These are phyloP conservation scores for Psittacula cyanocephala DNA, from an alignment of 2,113 vertebrate species.

Conservation along the genomic window DNA sequence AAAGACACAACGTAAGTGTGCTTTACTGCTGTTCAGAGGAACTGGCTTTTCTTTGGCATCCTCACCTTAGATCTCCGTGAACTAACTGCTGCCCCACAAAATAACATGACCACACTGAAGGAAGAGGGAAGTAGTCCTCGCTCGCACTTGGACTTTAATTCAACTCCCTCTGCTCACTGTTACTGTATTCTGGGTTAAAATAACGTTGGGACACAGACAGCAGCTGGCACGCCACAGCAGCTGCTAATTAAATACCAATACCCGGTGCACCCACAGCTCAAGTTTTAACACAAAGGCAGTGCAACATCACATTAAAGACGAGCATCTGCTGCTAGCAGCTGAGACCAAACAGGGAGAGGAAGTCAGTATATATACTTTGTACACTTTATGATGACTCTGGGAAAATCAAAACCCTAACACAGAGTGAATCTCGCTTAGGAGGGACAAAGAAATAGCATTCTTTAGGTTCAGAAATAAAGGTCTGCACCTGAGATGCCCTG, in stretches of 20 bases:
- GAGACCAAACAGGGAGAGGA: neutral
- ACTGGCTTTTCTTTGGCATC: neutral
- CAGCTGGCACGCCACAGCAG: neutral
- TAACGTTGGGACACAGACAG: accelerated
- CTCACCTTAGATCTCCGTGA: neutral
- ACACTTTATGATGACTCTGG: neutral
- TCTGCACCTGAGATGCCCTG: neutral
- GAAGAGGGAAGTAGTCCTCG: neutral
- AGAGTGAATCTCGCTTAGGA: neutral
- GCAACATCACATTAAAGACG: neutral
- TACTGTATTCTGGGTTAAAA: neutral
- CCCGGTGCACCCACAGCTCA: neutral
- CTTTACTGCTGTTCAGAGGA: neutral
- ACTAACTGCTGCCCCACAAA: neutral
- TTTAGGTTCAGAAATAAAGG: neutral
- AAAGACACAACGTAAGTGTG: neutral
- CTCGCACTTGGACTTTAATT: neutral
- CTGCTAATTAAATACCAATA: neutral
- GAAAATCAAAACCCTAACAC: neutral
- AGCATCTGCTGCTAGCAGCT: neutral
- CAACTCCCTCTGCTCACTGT: neutral
- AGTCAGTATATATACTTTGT: neutral
- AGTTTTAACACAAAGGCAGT: neutral
- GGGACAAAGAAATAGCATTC: neutral
- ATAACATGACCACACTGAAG: accelerated